These are phyloP conservation scores for Nipponia nippon DNA, from an alignment of 2,113 vertebrate genomes.

Conservation along the genomic window DNA sequence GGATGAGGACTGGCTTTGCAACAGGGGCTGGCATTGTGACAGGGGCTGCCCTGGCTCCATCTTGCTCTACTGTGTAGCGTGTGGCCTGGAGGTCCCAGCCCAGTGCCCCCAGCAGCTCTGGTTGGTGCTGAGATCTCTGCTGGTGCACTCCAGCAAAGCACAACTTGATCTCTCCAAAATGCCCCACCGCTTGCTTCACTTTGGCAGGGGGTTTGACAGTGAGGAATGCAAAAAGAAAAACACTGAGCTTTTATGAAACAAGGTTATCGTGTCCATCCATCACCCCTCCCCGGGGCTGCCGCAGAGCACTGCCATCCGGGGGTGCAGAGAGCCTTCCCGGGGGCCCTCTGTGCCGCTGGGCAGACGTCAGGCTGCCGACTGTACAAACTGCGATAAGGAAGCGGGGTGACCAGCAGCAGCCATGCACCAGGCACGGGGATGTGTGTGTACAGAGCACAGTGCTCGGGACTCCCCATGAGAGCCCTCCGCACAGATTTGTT, in stretches of 20 bases:
- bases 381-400: slow-evolving; percentile 68
- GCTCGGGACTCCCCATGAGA: background rate
- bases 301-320: accelerated
- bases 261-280: background rate
- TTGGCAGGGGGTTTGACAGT: background rate
- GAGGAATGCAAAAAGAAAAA: background rate
- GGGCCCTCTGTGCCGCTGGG: background rate
- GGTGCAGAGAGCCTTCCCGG: background rate
- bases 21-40: background rate
- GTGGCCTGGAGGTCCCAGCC: background rate
- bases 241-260: background rate
- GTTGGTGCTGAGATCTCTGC: background rate
- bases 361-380: background rate
- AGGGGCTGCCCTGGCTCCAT: background rate
- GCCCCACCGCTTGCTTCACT: accelerated
- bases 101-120: background rate
- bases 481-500: background rate
- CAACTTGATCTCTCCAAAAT: background rate
- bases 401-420: slow-evolving; percentile 13
- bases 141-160: background rate
- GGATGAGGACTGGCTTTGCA: background rate
- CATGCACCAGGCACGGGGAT: background rate
- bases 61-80: accelerated
- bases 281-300: background rate
- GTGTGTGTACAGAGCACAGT: background rate